A percentile compares a stretch with the other conserved stretches of the same genome.
Evolutionary conservation across 37 sponge, comb jelly and placozoan species (phyloP).

Genomic region (Beroe ovata): DNA sequence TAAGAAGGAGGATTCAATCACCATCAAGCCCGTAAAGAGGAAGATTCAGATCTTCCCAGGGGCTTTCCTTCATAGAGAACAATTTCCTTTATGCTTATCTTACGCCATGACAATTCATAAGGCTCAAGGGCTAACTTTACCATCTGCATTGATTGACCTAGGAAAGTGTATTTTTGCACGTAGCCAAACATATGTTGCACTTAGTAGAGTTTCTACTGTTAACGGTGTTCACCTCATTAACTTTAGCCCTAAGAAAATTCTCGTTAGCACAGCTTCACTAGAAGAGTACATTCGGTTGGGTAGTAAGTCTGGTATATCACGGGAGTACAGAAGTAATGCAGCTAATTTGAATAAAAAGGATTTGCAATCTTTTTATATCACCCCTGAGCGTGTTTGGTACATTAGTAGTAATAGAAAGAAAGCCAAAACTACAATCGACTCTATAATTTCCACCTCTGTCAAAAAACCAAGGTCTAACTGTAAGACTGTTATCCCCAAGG

Average conservation of each 20-base stretch:
- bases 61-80: not conserved
- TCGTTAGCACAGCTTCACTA: not conserved
- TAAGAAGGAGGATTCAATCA: not conserved
- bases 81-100: not conserved
- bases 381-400: slow-evolving; percentile 11
- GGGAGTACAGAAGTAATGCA: not conserved
- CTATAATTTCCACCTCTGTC: not conserved
- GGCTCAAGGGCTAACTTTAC: not conserved
- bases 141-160: not conserved
- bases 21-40: not conserved
- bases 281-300: not conserved
- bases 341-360: not conserved
- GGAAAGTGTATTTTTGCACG: not conserved
- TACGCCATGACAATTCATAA: slow-evolving; percentile 38
- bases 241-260: not conserved
- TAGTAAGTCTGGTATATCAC: not conserved
- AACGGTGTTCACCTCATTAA: slow-evolving; percentile 15
- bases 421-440: not conserved
- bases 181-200: not conserved
- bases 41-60: not conserved
- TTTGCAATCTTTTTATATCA: not conserved
- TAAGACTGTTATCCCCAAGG: too few species aligned
- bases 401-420: not conserved
- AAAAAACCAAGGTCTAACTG: too few species aligned
- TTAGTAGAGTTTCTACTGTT: not conserved